Percentiles rank a stretch among this genome's conserved stretches.
Evolutionary conservation across 2,888 invertebrate species (phyloP).

Genomic region (Phasia obesa): DNA sequence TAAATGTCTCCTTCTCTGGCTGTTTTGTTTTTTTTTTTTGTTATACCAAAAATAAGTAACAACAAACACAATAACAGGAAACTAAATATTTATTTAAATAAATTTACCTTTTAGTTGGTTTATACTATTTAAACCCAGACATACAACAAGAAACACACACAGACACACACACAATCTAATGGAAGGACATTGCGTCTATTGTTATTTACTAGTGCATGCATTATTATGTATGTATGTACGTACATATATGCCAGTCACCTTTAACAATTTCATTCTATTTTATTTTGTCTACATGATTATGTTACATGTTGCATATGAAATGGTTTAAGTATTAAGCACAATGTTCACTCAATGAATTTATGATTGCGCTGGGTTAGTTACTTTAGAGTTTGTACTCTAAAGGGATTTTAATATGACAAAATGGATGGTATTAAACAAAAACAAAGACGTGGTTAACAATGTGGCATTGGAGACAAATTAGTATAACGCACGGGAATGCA

Average conservation of each 20-base stretch:
- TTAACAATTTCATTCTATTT: conserved; percentile 45
- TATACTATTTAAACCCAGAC: conserved; percentile 32
- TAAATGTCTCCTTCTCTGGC: background rate
- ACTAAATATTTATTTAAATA: background rate
- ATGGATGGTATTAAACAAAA: conserved; percentile 12
- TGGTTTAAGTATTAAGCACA: conserved; percentile 65
- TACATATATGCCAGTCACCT: conserved; percentile 48
- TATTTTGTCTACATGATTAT: conserved; percentile 61
- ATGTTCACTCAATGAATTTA: conserved; percentile 71
- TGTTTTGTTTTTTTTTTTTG: background rate
- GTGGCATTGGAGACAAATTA: conserved; percentile 53
- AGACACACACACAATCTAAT: background rate
- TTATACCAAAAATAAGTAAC: background rate
- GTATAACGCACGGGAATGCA: conserved; percentile 28
- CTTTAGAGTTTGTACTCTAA: conserved; percentile 40
- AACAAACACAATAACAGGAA: no score
- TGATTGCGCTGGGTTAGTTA: conserved; percentile 66
- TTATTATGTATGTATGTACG: no score
- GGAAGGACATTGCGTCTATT: background rate
- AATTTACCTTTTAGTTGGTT: conserved; percentile 55
- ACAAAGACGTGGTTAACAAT: conserved; percentile 22
- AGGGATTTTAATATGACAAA: conserved; percentile 42
- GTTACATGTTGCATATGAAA: conserved; percentile 69
- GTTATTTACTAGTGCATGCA: conserved; percentile 22
- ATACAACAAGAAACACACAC: conserved; percentile 35